These are phyloP conservation scores for Coronaproctus castanopsis DNA, from an alignment of 2,888 invertebrate species.

Conservation along the genomic window DNA sequence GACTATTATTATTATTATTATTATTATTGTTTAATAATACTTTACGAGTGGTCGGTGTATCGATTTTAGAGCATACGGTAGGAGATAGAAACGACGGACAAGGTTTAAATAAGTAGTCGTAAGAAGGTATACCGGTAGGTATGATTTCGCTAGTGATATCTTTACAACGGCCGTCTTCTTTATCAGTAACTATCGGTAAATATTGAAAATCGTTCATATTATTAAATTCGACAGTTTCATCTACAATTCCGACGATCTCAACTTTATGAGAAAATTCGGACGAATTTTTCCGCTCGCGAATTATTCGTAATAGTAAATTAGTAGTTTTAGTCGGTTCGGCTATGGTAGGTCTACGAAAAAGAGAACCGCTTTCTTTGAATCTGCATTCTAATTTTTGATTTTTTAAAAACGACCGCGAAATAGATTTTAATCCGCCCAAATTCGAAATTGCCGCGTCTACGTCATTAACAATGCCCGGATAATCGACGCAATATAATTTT, in stretches of 20 bases:
- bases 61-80: not conserved
- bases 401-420: not conserved
- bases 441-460: slow-evolving; percentile 4
- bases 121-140: not conserved
- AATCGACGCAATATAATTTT: slow-evolving; percentile 9
- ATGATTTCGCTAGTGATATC: not conserved
- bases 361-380: not conserved
- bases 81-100: not conserved
- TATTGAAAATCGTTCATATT: not conserved
- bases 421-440: slow-evolving; percentile 5
- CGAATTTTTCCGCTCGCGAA: not conserved
- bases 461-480: slow-evolving; percentile 13
- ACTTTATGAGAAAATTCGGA: not conserved
- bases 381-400: not conserved
- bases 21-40: too few species aligned
- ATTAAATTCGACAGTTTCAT: not conserved
- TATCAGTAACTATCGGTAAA: not conserved
- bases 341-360: not conserved
- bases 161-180: not conserved
- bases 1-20: too few species aligned
- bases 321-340: not conserved
- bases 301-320: not conserved
- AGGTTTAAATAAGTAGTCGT: not conserved
- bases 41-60: too few species aligned
- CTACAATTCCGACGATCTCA: not conserved